Conservation (phyloP, 2,113 vertebrate genomes). For the Marmota monax region DNA sequence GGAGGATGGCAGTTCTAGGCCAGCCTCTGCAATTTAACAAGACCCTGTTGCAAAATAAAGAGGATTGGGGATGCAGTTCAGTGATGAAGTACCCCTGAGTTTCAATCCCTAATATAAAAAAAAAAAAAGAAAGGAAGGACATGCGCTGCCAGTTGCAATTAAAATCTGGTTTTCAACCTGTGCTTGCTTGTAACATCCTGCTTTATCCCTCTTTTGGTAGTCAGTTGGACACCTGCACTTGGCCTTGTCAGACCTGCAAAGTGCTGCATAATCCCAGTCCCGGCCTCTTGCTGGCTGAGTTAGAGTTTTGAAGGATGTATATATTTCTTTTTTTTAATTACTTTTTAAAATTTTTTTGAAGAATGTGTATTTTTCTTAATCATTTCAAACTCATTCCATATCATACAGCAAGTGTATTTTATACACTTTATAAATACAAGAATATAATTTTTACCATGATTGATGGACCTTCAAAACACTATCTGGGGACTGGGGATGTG, state of each 20-base stretch:
- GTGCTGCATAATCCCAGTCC: neutral
- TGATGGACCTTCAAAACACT: neutral
- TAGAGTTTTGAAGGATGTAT: conserved; percentile 7
- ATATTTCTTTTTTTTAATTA: neutral
- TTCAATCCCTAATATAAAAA: too few species aligned
- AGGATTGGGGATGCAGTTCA: too few species aligned
- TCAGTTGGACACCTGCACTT: neutral
- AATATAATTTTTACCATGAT: neutral
- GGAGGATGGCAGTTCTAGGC: too few species aligned
- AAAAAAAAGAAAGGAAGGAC: too few species aligned
- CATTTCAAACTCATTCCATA: neutral
- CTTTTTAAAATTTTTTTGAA: neutral
- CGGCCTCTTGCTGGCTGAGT: neutral
- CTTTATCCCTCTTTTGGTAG: neutral
- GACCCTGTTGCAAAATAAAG: too few species aligned
- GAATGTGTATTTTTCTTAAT: neutral
- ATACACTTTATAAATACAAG: neutral
- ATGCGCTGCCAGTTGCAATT: too few species aligned
- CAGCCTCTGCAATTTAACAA: too few species aligned
- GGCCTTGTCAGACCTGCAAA: neutral
- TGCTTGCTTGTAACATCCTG: neutral
- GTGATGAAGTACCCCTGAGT: too few species aligned
- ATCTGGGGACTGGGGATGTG: too few species aligned
- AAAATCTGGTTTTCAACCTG: neutral
- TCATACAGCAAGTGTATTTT: neutral